Base-by-base conservation (phyloP, 2,888 invertebrate genomes). In the Lymantria dispar region DNA sequence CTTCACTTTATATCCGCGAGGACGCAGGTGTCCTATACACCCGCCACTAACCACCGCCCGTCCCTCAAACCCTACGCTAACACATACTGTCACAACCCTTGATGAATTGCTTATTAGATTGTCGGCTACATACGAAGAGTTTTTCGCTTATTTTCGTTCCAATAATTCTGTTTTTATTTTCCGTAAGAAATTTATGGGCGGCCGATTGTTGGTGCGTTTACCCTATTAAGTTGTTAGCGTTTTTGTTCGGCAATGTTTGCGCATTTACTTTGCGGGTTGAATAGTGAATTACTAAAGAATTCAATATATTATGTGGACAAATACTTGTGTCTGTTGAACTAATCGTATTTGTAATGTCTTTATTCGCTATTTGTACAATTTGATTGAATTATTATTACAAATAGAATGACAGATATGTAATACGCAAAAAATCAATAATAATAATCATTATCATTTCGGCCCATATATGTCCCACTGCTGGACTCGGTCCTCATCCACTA, bases 61-160 rank as follows among this genome's bases (percentile, higher is more conserved):
- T 22, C 52, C 48, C 62, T 62, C 58, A 60, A 72, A 68, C 64
- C 59, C 48, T 57, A 70, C 78, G 81, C 82, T 82, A 86, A 85
- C 85, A 85, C 74, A 76, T 68, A 82, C 83, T 85, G 86, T 87
- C 87, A 86, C 84, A 81, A 78, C 74, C 58, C 73, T 73, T 88
- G 87, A 88, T 88, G 87, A 88, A 87, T 87, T 83, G 85, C 83
- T 84, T 84, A 85, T 87, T 86, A 86, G 82, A 82, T 84, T 82
- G 83, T 83, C 82, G 72, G 73, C 73, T 73, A 51, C 71, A 74
- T 71, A 69, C 67, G 56, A 64, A n/a, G 56, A 73, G 73, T 80
- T 80, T 78, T 76, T 75, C 70, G 67, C 75, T 78, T 78, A 76
- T 80, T 79, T 79, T 78, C 71, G 62, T 69, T 64, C 74, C 78